These are phyloP conservation scores for Heliothis virescens DNA, from an alignment of 1,140 invertebrate genomes.

Conservation along the genomic window DNA sequence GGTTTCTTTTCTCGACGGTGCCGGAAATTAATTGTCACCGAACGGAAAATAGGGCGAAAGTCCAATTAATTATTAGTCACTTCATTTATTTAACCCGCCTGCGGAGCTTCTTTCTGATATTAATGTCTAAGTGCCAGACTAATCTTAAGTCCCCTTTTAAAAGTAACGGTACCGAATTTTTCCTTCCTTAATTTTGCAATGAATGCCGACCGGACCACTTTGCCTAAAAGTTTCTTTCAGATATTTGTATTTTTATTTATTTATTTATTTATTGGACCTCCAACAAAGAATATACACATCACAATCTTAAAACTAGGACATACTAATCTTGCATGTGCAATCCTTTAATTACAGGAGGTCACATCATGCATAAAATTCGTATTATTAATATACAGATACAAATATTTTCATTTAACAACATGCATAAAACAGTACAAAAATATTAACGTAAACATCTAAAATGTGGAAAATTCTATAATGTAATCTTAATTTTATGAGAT, in stretches of 20 bases:
- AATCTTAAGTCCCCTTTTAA: constrained; percentile 63
- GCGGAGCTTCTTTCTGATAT: constrained; percentile 76
- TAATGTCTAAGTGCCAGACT: constrained; percentile 74
- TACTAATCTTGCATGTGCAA: no score
- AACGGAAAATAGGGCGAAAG: constrained; percentile 85
- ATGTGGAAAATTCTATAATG: no score
- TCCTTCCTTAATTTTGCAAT: constrained; percentile 42
- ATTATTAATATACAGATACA: no score
- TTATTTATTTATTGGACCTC: no score
- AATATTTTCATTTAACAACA: no score
- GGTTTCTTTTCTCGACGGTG: constrained; percentile 80
- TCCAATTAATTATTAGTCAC: constrained; percentile 86
- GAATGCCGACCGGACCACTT: constrained; percentile 15
- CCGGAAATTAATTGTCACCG: constrained; percentile 85
- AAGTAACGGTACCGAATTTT: constrained; percentile 51
- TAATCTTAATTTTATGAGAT: no score
- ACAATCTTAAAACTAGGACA: no score
- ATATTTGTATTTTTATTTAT: no score
- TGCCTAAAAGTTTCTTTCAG: constrained; percentile 31
- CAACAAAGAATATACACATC: no score
- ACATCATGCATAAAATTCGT: no score
- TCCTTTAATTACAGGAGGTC: background rate
- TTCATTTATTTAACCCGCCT: constrained; percentile 85
- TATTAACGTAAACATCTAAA: no score
- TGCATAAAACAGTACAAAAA: no score